Evolutionary conservation across 1,140 invertebrate genomes (phyloP).

Genomic region (Heliconius nattereri): DNA sequence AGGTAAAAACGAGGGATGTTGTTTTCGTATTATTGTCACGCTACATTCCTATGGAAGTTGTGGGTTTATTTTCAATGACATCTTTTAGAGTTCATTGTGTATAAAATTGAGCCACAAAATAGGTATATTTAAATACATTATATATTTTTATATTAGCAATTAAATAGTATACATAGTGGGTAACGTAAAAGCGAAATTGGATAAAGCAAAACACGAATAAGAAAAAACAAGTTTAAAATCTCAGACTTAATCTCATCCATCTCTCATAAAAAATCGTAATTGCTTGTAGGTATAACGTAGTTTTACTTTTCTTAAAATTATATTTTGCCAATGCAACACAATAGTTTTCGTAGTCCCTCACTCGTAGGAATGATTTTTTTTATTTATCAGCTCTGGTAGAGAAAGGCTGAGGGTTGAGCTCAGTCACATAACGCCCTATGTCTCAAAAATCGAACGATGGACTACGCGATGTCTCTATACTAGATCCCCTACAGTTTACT

Average conservation of each 20-base stretch:
- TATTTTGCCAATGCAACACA: too few species aligned
- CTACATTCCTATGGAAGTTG: too few species aligned
- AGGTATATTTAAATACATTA: neutral
- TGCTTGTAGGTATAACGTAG: neutral
- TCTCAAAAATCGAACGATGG: too few species aligned
- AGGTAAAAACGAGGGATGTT: neutral
- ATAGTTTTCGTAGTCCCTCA: too few species aligned
- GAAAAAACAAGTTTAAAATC: neutral
- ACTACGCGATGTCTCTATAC: too few species aligned
- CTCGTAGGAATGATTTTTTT: too few species aligned
- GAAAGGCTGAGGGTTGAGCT: too few species aligned
- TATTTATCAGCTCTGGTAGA: too few species aligned
- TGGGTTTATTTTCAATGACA: too few species aligned
- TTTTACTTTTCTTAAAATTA: neutral
- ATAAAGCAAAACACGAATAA: neutral
- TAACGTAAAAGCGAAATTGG: neutral
- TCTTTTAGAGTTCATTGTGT: too few species aligned
- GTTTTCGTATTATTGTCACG: neutral
- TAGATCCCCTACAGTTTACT: neutral
- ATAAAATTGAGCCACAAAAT: too few species aligned
- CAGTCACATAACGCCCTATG: too few species aligned
- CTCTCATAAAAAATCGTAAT: neutral
- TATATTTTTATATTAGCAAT: neutral
- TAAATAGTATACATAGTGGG: neutral
- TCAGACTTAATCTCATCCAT: neutral